Base-by-base conservation (phyloP, 2,888 invertebrate species). In the Drosophila merina region DNA sequence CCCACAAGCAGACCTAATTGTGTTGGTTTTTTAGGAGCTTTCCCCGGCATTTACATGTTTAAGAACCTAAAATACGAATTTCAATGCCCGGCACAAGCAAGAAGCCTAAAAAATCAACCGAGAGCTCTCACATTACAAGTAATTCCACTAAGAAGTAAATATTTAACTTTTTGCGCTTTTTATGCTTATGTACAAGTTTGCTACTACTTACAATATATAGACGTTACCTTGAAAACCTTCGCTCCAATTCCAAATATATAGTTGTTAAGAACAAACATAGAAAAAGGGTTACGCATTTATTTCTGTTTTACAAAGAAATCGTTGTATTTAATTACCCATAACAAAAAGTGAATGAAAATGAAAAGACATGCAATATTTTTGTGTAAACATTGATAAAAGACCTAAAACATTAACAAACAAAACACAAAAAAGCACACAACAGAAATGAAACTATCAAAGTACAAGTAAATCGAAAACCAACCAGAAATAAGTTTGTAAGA, bases 241-340 rank as follows among this genome's bases (percentile, higher is more conserved):
- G 83, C 83, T 86, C 84, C 79, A 77, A 86, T 86, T 86, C 85
- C 85, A 86, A 88, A 86, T 75, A 85, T 75, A 74, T 79, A 81
- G 77, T 86, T 75, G 45, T 42, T 77, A 80, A 86, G 76, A 58
- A 49, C 26, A 68, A 28, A 58, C 33, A 50, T 47, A 75, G 54
- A 20, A n/a, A 40, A 26, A 66, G 36, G n/a, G n/a, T n/a, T 36
- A 33, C n/a, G 50, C 25, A 40, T 28, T 26, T 64, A 63, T 70
- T 75, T 74, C 70, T 64, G 75, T 60, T 71, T 82, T 80, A 50
- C 58, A 69, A 66, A 51, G 26, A 36, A 38, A 31, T 52, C 50
- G 50, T 76, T 76, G 67, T 81, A 77, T 77, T 69, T 79, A 78
- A 71, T 55, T 40, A 60, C 66, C 51, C 62, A 70, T 40, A 40